Conservation (phyloP, 2,888 invertebrate species). For the Oligia strigilis region DNA sequence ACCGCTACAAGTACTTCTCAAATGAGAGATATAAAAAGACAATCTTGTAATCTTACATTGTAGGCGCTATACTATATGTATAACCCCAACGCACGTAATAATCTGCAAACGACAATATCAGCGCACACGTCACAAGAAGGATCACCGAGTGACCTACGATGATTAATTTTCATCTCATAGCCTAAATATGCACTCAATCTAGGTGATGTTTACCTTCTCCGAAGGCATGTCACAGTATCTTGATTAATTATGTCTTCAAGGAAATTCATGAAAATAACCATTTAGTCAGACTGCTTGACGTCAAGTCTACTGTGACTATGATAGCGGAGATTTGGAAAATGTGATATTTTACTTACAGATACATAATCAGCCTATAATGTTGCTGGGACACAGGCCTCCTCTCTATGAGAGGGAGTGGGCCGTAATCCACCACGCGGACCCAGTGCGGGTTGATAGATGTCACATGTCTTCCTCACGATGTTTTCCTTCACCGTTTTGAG, state of each 20-base stretch:
- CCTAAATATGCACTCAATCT: slow-evolving; percentile 39
- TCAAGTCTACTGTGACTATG: slow-evolving; percentile 23
- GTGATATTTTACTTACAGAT: background rate
- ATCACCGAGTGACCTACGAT: slow-evolving; percentile 23
- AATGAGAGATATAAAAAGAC: background rate
- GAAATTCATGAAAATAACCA: slow-evolving; percentile 52
- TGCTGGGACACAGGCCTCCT: too few species aligned
- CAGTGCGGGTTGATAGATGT: too few species aligned
- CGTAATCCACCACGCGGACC: too few species aligned
- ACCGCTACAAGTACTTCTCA: background rate
- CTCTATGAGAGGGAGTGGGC: too few species aligned
- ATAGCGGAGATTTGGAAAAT: slow-evolving; percentile 2
- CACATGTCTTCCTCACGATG: too few species aligned
- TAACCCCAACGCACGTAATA: background rate
- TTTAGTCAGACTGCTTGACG: slow-evolving; percentile 73
- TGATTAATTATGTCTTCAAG: slow-evolving; percentile 70
- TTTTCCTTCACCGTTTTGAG: too few species aligned
- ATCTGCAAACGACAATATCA: background rate
- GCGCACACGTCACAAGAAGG: slow-evolving; percentile 11
- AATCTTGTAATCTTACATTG: background rate
- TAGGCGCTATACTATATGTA: background rate
- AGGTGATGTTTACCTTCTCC: slow-evolving; percentile 48
- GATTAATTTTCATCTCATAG: slow-evolving; percentile 48
- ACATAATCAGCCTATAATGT: too few species aligned
- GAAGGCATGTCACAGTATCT: slow-evolving; percentile 63